Evolutionary conservation across 2,888 invertebrate species (phyloP).

Genomic region (Pristionchus maxplancki): DNA sequence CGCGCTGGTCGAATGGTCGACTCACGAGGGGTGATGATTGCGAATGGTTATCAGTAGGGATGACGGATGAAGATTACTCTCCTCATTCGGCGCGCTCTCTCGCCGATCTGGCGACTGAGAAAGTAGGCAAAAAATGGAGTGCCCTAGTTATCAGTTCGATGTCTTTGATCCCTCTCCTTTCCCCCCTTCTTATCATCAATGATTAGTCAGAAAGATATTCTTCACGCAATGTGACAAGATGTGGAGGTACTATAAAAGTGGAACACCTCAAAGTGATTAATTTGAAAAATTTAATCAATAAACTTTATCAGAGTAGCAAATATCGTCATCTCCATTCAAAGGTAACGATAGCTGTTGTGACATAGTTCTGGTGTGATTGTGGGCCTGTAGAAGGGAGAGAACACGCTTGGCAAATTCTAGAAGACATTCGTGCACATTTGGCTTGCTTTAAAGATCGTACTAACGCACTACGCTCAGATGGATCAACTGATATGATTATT

Average conservation of each 20-base stretch:
- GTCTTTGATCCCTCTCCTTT: neutral
- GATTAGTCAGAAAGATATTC: constrained; percentile 3
- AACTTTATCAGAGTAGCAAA: constrained; percentile 4
- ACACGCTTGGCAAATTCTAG: too few relatives aligned
- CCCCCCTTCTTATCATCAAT: neutral
- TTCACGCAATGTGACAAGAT: neutral
- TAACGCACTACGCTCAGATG: too few relatives aligned
- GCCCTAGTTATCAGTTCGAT: neutral
- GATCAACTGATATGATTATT: too few relatives aligned
- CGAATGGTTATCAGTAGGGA: neutral
- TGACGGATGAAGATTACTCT: too few relatives aligned
- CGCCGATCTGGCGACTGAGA: too few relatives aligned
- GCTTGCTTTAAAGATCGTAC: too few relatives aligned
- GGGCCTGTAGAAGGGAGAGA: too few relatives aligned
- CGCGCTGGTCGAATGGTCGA: neutral
- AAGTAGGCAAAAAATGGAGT: too few relatives aligned
- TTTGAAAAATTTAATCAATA: neutral
- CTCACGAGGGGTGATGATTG: neutral
- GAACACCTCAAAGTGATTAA: too few relatives aligned
- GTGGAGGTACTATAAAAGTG: neutral
- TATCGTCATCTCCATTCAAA: constrained; percentile 17
- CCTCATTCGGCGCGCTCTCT: too few relatives aligned
- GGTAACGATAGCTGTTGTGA: neutral
- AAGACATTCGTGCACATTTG: too few relatives aligned
- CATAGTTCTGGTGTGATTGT: neutral